Evolutionary conservation across 1,140 invertebrate genomes (phyloP), one percentile per base, ranked within the genome.

Genomic region (Macrostomum lignano): DNA sequence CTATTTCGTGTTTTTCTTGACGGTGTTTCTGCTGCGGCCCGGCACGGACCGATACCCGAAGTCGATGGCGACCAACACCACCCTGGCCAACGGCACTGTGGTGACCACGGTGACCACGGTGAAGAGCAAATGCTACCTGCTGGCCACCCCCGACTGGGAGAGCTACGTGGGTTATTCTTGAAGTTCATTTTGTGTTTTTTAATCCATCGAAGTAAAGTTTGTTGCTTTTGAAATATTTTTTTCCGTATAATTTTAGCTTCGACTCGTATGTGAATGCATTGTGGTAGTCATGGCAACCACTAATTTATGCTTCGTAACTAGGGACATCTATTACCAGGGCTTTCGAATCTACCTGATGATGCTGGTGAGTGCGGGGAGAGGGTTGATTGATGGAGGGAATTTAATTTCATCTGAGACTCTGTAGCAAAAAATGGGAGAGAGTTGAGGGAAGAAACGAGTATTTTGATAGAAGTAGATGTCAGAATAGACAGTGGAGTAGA

Each of bases 1-100:
- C 21, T 88, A 88, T 54, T 91, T 88, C 45, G 42, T 82, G 0
- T 60, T 82, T 2, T 82, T 78, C 5, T 51, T 79, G 19, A 64
- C 75, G 4, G 75, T 74, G 42, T 86, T 88, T 44, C 72, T 73
- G 0, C 54, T 79, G 25, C 62, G 81, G 1, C 81, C 81, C 0
- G 74, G 74, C 2, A 44, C 36, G 10, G 53, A 54, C 36, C 31
- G 37, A 2, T 46, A 42, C 40, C 38, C 45, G 1, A 40, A 26
- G 69, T 71, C 13, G 46, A 55, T n/a, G 35, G 38, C 40, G 5
- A 40, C 31, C 7, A 39, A 36, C 15, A 30, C 23, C 2, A 23
- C 40, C 11, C 36, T 39, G 19, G 25, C 33, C 25, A 38, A 36
- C 14, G 37, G 25, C n/a, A 44, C 41, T n/a, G 40, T 21, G 7